phyloP scores from a whole-genome alignment of 1,140 invertebrate genomes.

The Macrosteles quadrilineatus region DNA sequence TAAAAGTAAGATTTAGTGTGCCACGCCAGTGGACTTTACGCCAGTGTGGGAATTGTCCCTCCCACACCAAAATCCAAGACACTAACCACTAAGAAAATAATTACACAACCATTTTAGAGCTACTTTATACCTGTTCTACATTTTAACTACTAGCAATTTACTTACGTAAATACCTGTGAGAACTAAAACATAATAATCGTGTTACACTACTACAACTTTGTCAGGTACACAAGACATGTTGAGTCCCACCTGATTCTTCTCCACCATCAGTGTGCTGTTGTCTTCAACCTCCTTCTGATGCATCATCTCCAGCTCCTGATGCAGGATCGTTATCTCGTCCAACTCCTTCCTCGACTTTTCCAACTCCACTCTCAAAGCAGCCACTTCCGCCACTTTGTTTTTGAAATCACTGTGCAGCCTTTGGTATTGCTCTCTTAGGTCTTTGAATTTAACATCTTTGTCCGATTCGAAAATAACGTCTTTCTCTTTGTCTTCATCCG shows the following conservation, averaged over 20 bases:
- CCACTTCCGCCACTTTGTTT: conserved; percentile 58
- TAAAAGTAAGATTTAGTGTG: no score
- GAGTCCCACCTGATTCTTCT: conserved; percentile 23
- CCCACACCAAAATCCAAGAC: no score
- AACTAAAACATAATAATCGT: no score
- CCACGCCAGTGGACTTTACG: no score
- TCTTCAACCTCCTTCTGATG: not conserved
- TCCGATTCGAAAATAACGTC: conserved; percentile 2
- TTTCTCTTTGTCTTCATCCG: conserved; percentile 17
- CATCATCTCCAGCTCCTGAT: conserved; percentile 4
- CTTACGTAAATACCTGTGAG: no score
- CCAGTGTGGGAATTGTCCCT: no score
- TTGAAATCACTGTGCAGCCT: conserved; percentile 60
- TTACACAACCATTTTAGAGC: no score
- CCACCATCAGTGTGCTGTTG: not conserved
- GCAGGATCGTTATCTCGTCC: conserved; percentile 46
- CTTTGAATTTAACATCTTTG: conserved; percentile 37
- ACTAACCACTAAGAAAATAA: no score
- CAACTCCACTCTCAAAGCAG: conserved; percentile 53
- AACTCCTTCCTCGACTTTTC: conserved; percentile 55
- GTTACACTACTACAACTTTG: no score
- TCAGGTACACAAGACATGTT: no score
- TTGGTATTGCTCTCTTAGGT: conserved; percentile 57
- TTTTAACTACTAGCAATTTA: no score
- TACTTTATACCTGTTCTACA: no score